Evolutionary conservation across 2,888 invertebrate genomes (phyloP).

Genomic region (Conops quadrifasciatus): DNA sequence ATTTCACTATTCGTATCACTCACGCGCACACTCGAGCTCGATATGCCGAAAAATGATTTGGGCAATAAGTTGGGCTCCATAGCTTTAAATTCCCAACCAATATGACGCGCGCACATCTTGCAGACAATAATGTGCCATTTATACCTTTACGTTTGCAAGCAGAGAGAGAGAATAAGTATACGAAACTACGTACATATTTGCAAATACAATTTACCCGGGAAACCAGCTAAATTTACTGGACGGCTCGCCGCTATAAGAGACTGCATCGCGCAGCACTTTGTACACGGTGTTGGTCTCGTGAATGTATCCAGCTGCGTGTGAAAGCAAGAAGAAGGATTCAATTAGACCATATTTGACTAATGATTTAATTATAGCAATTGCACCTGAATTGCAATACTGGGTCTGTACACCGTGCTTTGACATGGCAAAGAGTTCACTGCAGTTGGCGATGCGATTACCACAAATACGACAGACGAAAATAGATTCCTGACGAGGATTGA

Average conservation of each 20-base stretch:
- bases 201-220: constrained; percentile 68
- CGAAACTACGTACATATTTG: neutral
- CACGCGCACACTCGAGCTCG: constrained; percentile 68
- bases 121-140: constrained; percentile 83
- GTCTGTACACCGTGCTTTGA: constrained; percentile 81
- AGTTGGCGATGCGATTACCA: constrained; percentile 70
- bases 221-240: constrained; percentile 85
- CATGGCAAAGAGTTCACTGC: constrained; percentile 80
- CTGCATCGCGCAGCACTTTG: constrained; percentile 66
- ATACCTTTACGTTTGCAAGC: constrained; percentile 68
- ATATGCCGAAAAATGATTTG: constrained; percentile 76
- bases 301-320: constrained; percentile 71
- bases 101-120: constrained; percentile 72
- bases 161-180: neutral
- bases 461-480: constrained; percentile 70
- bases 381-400: constrained; percentile 80
- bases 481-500: constrained; percentile 64
- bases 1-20: constrained; percentile 47
- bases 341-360: neutral
- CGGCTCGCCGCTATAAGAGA: constrained; percentile 67
- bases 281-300: constrained; percentile 82
- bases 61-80: constrained; percentile 71
- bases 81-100: constrained; percentile 85
- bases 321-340: neutral
- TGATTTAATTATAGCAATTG: neutral